Percentiles rank a stretch among this genome's conserved stretches.
Conservation (phyloP, 2,797 vertebrate species). For the Molossus molossus region DNA sequence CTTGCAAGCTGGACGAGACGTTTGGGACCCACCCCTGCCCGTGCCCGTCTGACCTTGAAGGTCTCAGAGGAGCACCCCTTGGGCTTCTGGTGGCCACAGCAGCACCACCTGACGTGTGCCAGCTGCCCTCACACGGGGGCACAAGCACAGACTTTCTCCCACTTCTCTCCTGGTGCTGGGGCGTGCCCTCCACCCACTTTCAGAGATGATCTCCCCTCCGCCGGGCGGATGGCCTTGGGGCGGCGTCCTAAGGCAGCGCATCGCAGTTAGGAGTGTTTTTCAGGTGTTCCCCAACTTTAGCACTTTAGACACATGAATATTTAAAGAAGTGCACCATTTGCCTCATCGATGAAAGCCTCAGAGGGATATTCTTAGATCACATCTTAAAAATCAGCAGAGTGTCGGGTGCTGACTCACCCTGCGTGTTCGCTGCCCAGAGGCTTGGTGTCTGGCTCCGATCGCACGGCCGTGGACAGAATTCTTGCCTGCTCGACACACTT, state of each 20-base stretch:
- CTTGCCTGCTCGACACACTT: not conserved
- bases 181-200: not conserved
- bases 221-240: not conserved
- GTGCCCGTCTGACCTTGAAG: not conserved
- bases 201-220: accelerated
- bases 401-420: not conserved
- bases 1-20: not conserved
- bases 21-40: not conserved
- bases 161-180: not conserved
- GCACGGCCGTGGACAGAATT: not conserved
- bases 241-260: not conserved
- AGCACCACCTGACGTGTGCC: not conserved
- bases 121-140: not conserved
- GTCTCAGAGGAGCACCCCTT: too few species aligned
- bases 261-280: not conserved
- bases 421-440: accelerated
- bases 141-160: not conserved
- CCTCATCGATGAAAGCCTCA: constrained; percentile 44
- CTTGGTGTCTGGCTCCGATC: accelerated
- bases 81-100: not conserved
- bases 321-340: constrained; percentile 67
- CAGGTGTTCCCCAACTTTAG: constrained; percentile 73
- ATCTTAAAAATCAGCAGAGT: not conserved
- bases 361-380: constrained; percentile 63
- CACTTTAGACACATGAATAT: constrained; percentile 79